Conservation (phyloP, 2,113 vertebrate genomes). For the Ellobius talpinus region DNA sequence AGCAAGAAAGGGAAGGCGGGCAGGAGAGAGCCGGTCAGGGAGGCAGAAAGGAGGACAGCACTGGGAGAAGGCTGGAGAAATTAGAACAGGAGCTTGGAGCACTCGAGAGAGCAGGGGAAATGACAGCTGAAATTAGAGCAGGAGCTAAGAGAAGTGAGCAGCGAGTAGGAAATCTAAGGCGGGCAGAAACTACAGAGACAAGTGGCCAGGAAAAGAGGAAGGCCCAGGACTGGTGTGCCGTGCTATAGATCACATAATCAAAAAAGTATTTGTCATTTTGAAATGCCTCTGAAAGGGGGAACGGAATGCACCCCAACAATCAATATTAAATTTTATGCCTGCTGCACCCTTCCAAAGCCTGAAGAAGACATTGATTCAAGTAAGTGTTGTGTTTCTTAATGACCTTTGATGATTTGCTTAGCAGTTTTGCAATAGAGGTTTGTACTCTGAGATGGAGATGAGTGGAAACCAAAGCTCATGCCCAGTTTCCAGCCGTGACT, state of each 20-base stretch:
- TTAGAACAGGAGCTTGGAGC: slow-evolving; percentile 89
- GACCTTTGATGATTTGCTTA: slow-evolving; percentile 83
- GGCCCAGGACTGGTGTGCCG: slow-evolving; percentile 79
- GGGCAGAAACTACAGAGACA: slow-evolving; percentile 81
- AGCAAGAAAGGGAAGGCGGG: slow-evolving; percentile 80
- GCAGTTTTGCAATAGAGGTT: slow-evolving; percentile 60
- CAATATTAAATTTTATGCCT: slow-evolving; percentile 89
- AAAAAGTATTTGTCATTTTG: slow-evolving; percentile 83
- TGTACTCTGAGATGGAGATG: slow-evolving; percentile 42
- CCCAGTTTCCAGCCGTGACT: slow-evolving; percentile 15
- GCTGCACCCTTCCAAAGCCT: slow-evolving; percentile 88
- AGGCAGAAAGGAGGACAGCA: slow-evolving; percentile 86
- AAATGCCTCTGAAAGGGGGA: slow-evolving; percentile 81
- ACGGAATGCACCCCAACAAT: slow-evolving; percentile 84
- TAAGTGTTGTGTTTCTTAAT: slow-evolving; percentile 88
- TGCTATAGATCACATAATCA: slow-evolving; percentile 81
- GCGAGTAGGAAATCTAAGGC: slow-evolving; percentile 86
- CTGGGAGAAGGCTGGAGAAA: slow-evolving; percentile 90
- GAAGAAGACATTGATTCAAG: slow-evolving; percentile 89
- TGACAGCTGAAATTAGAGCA: slow-evolving; percentile 90
- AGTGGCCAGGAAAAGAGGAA: slow-evolving; percentile 80
- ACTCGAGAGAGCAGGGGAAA: slow-evolving; percentile 88
- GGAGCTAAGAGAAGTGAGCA: slow-evolving; percentile 87
- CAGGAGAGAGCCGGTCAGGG: slow-evolving; percentile 87
- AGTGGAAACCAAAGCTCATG: slow-evolving; percentile 62